phyloP scores from a whole-genome alignment of 2,888 invertebrate species.

The Ypsolopha sequella region DNA sequence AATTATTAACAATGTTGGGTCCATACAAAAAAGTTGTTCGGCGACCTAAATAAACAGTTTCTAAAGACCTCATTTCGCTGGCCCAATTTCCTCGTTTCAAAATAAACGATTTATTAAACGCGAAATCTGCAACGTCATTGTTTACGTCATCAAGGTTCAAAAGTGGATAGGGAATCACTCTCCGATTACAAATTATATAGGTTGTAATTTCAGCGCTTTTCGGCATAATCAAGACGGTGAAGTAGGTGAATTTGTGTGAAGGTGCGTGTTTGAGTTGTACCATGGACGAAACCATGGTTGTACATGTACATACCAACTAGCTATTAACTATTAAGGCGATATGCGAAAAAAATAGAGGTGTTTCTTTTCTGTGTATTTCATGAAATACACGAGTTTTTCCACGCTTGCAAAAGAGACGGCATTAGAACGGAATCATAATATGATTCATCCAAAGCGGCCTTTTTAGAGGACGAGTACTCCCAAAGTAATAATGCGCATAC shows the following conservation, averaged over 20 bases:
- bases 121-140: slow-evolving; percentile 23
- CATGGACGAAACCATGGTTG: background rate
- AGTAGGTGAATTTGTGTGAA: background rate
- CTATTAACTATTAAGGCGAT: no score
- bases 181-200: slow-evolving; percentile 1
- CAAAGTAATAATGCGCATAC: no score
- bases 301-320: no score
- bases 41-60: background rate
- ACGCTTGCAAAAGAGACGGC: no score
- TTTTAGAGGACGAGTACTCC: no score
- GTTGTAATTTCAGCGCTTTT: slow-evolving; percentile 1
- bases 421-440: no score
- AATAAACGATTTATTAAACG: slow-evolving; percentile 14
- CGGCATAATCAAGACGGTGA: background rate
- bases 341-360: no score
- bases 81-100: background rate
- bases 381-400: no score
- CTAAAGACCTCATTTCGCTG: background rate
- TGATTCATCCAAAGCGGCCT: no score
- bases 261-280: background rate
- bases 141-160: slow-evolving; percentile 12
- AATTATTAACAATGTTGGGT: no score
- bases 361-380: no score
- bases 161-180: background rate
- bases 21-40: no score